These are phyloP conservation scores for Carcharodon carcharias DNA, from an alignment of 2,797 vertebrate species.

Conservation along the genomic window DNA sequence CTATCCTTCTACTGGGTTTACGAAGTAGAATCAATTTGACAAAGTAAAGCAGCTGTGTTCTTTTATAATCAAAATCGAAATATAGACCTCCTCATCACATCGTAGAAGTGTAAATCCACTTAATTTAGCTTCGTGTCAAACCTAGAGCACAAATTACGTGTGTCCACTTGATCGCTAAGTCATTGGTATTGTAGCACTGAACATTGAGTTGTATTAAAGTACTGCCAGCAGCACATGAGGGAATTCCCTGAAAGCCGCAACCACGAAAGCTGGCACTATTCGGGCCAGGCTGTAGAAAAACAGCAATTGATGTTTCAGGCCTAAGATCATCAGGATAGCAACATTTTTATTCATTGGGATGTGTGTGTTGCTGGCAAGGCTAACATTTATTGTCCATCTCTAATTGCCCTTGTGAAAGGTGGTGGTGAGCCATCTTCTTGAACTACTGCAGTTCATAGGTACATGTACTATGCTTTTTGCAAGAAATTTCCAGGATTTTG, in stretches of 20 bases:
- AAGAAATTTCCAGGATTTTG: not conserved
- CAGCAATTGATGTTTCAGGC: not conserved
- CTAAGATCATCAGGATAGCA: not conserved
- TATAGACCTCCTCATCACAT: not conserved
- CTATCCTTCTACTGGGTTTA: too few relatives aligned
- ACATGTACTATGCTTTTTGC: not conserved
- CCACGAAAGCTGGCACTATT: not conserved
- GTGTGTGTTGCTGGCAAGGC: not conserved
- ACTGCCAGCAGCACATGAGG: not conserved
- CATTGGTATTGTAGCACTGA: not conserved
- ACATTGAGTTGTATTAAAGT: not conserved
- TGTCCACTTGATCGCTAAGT: not conserved
- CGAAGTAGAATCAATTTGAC: not conserved
- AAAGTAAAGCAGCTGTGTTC: not conserved
- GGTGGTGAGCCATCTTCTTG: not conserved
- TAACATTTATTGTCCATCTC: not conserved
- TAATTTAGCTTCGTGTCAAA: not conserved
- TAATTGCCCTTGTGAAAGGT: not conserved
- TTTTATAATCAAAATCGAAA: not conserved
- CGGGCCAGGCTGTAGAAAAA: not conserved
- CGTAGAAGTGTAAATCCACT: not conserved
- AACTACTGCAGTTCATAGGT: not conserved
- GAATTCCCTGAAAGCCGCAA: not conserved
- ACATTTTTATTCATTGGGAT: not conserved
- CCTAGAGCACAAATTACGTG: not conserved